Conservation (phyloP, 2,113 vertebrate species). For the Rattus rattus region DNA sequence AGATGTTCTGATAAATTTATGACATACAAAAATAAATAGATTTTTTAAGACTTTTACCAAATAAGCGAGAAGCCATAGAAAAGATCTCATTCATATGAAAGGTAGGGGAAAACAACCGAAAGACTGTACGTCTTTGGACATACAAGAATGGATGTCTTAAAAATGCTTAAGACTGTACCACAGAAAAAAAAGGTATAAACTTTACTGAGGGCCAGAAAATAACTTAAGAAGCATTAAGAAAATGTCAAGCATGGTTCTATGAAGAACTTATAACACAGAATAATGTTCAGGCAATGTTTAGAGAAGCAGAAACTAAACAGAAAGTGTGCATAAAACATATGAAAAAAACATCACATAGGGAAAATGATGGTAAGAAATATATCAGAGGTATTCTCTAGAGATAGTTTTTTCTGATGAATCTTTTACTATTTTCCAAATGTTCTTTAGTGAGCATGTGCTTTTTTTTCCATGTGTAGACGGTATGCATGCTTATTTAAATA, state of each 20-base stretch:
- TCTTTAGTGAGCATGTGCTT: no score
- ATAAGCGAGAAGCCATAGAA: slow-evolving; percentile 21
- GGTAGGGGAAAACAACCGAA: not conserved
- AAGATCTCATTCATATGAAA: not conserved
- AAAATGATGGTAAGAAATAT: not conserved
- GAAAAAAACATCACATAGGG: not conserved
- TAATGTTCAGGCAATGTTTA: slow-evolving; percentile 28
- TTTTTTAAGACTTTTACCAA: not conserved
- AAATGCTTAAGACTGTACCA: not conserved
- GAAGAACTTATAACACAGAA: slow-evolving; percentile 58
- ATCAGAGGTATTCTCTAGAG: not conserved
- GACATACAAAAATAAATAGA: not conserved
- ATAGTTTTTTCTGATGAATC: not conserved
- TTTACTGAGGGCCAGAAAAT: slow-evolving; percentile 56
- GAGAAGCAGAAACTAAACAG: not conserved
- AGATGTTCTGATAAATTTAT: not conserved
- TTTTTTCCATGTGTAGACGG: not conserved
- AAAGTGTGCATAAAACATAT: not conserved
- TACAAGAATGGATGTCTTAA: not conserved
- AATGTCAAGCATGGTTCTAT: slow-evolving; percentile 49
- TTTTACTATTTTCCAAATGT: slow-evolving; percentile 4
- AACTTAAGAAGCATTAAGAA: slow-evolving; percentile 61
- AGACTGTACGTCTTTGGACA: not conserved
- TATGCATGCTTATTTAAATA: no score
- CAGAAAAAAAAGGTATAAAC: not conserved